Conservation (phyloP, 2,113 vertebrate species). For the Pholis gunnellus region DNA sequence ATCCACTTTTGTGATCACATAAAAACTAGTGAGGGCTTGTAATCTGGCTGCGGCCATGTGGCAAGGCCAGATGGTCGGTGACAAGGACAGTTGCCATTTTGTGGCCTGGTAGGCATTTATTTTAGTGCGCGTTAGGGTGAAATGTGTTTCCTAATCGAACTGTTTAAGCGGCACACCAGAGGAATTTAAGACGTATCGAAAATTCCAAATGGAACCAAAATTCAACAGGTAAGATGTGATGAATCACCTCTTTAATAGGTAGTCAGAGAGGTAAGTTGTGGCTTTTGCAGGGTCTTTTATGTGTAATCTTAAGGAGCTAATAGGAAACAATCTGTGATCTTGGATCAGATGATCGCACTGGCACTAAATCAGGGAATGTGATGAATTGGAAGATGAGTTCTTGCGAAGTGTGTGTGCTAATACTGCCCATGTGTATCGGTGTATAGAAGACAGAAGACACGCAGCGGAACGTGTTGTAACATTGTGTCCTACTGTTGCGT, state of each 20-base stretch:
- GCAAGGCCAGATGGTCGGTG: conserved; percentile 27
- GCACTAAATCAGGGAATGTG: neutral
- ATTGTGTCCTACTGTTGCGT: neutral
- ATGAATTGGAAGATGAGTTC: neutral
- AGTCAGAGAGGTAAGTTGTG: neutral
- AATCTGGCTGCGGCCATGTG: neutral
- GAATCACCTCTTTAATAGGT: neutral
- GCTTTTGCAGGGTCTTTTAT: neutral
- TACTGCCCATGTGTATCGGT: neutral
- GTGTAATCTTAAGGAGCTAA: neutral
- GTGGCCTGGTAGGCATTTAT: neutral
- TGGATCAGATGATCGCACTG: neutral
- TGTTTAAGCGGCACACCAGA: neutral
- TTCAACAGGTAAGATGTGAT: neutral
- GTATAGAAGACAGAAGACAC: neutral
- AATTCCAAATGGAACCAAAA: neutral
- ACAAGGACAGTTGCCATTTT: neutral
- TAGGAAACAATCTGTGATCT: neutral
- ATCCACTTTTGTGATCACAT: neutral
- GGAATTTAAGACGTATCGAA: neutral
- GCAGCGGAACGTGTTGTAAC: neutral
- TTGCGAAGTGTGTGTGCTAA: neutral
- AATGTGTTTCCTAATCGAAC: neutral
- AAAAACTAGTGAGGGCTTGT: neutral
- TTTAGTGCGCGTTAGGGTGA: neutral